Conservation (phyloP, 2,888 invertebrate species). For the Elgonia sp. region DNA sequence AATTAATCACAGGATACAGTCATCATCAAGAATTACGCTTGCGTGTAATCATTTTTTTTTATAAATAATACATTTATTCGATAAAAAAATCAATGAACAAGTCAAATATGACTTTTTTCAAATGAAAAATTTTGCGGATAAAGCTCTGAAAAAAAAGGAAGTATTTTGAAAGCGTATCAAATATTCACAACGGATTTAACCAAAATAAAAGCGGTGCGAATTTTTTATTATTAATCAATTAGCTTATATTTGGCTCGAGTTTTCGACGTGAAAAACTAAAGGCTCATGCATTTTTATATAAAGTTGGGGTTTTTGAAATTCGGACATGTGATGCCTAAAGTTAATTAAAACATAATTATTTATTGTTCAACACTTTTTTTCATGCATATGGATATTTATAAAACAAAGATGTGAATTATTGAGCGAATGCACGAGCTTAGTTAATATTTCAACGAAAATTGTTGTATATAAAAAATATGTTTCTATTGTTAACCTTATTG, state of each 20-base stretch:
- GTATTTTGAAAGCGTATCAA: no score
- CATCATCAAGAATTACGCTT: neutral
- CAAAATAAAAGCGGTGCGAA: no score
- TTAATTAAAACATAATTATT: neutral
- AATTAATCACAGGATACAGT: neutral
- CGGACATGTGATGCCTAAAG: neutral
- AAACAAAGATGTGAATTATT: neutral
- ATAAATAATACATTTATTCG: neutral
- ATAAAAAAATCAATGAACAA: neutral
- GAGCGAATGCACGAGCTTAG: neutral
- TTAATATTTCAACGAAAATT: neutral
- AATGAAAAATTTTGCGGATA: neutral
- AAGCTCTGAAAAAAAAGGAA: no score
- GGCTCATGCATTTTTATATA: neutral
- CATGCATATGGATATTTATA: constrained; percentile 4
- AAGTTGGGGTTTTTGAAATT: neutral
- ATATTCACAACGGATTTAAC: no score
- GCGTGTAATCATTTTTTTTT: neutral
- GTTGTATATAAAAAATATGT: neutral
- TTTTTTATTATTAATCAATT: neutral
- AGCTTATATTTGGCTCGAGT: neutral
- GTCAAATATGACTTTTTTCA: neutral
- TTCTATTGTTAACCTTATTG: neutral
- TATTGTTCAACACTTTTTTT: neutral
- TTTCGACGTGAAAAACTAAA: neutral